These are phyloP conservation scores for Nephrotoma appendiculata DNA, from an alignment of 2,888 invertebrate genomes.

Conservation along the genomic window DNA sequence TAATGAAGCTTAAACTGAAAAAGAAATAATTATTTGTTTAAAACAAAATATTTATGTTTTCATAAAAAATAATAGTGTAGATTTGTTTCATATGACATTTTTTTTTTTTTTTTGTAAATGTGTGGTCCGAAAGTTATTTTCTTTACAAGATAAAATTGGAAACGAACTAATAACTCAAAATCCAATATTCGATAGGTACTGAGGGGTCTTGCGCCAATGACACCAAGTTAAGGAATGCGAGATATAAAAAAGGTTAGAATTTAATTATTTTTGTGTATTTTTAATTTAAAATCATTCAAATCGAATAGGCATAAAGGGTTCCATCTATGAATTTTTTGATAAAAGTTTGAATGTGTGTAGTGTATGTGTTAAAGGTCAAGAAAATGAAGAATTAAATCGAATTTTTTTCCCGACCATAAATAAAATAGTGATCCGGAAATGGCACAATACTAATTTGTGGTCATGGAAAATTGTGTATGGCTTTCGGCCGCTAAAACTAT, in stretches of 20 bases:
- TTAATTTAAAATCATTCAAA: constrained; percentile 8
- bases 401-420: background rate
- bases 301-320: background rate
- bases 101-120: background rate
- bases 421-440: background rate
- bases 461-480: background rate
- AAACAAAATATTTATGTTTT: background rate
- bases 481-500: background rate
- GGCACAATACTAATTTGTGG: background rate
- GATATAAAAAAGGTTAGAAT: constrained; percentile 10
- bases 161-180: background rate
- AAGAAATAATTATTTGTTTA: background rate
- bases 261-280: background rate
- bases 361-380: constrained; percentile 4
- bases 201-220: constrained; percentile 5
- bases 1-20: background rate
- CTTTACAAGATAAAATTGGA: background rate
- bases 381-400: background rate
- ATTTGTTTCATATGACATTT: constrained; percentile 3
- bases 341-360: constrained; percentile 1
- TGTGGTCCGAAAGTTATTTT: constrained; percentile 4
- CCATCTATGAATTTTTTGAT: constrained; percentile 2
- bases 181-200: background rate
- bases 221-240: constrained; percentile 10
- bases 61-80: background rate